These are phyloP conservation scores for Botia kubotai DNA, from an alignment of 2,797 vertebrate species.

Conservation along the genomic window DNA sequence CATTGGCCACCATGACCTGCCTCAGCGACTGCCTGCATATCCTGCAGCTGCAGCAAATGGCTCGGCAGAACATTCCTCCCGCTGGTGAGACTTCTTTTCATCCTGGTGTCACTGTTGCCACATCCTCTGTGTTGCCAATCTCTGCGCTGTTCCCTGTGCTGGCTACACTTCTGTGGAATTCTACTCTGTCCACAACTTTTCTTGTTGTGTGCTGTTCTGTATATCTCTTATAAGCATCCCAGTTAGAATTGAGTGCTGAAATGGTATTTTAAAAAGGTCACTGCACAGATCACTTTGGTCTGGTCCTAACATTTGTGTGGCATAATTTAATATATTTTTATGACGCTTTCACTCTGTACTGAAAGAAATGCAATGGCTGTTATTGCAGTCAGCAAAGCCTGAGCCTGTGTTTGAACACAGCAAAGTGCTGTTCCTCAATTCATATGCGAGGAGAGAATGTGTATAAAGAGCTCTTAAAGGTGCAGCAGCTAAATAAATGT, in stretches of 20 bases:
- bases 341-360: background rate
- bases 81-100: slow-evolving; percentile 78
- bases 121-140: no score
- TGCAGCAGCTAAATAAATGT: background rate
- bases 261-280: no score
- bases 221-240: no score
- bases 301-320: background rate
- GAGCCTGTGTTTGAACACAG: background rate
- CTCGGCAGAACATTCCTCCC: slow-evolving; percentile 85
- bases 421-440: background rate
- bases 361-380: background rate
- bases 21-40: slow-evolving; percentile 97
- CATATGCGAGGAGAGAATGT: background rate
- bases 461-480: background rate
- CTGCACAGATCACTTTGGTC: background rate
- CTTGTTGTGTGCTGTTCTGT: background rate
- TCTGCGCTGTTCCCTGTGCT: no score
- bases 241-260: no score
- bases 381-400: background rate
- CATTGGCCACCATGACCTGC: slow-evolving; percentile 98
- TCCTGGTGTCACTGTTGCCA: no score
- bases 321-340: background rate
- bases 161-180: background rate
- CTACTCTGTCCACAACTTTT: background rate
- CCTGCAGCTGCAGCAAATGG: slow-evolving; percentile 93